These are phyloP conservation scores for Drosophila kanekoi DNA, from an alignment of 2,888 invertebrate genomes.

Conservation along the genomic window DNA sequence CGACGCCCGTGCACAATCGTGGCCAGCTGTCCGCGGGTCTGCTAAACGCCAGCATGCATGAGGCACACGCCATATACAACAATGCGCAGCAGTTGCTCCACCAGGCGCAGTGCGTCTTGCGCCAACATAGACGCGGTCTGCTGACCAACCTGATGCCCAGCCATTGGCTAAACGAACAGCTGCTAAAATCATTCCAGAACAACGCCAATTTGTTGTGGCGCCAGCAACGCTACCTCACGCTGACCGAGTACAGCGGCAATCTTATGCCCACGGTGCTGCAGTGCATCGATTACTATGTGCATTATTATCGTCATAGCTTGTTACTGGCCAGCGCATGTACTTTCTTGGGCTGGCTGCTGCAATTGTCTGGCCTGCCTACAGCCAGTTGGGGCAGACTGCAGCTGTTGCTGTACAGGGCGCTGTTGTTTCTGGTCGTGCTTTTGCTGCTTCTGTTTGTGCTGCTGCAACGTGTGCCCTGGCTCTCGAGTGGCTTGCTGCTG, in stretches of 20 bases:
- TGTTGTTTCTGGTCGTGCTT: slow-evolving; percentile 3
- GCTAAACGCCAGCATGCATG: slow-evolving; percentile 71
- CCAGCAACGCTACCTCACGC: slow-evolving; percentile 29
- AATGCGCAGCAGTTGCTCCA: slow-evolving; percentile 92
- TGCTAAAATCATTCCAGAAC: slow-evolving; percentile 40
- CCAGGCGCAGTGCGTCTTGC: slow-evolving; percentile 85
- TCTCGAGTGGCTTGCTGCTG: slow-evolving; percentile 88
- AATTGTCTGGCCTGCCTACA: slow-evolving; percentile 82
- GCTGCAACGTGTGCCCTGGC: slow-evolving; percentile 88
- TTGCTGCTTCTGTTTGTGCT: slow-evolving; percentile 75
- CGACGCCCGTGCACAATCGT: slow-evolving; percentile 93
- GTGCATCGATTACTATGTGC: slow-evolving; percentile 93
- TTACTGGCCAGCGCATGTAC: slow-evolving; percentile 88
- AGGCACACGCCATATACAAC: slow-evolving; percentile 88
- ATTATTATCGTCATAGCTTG: slow-evolving; percentile 91
- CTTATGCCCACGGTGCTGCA: slow-evolving; percentile 88
- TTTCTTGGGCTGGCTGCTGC: slow-evolving; percentile 90
- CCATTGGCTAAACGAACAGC: slow-evolving; percentile 50
- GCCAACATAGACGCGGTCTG: slow-evolving; percentile 67
- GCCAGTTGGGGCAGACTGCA: not conserved
- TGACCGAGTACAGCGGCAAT: slow-evolving; percentile 86
- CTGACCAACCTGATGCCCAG: slow-evolving; percentile 28
- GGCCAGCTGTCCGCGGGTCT: slow-evolving; percentile 78
- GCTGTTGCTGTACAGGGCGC: not conserved
- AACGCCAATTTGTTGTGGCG: slow-evolving; percentile 20